Evolutionary conservation across 2,888 invertebrate species (phyloP), one percentile per base, ranked within the genome.

Genomic region (Drosophila aldrichi): DNA sequence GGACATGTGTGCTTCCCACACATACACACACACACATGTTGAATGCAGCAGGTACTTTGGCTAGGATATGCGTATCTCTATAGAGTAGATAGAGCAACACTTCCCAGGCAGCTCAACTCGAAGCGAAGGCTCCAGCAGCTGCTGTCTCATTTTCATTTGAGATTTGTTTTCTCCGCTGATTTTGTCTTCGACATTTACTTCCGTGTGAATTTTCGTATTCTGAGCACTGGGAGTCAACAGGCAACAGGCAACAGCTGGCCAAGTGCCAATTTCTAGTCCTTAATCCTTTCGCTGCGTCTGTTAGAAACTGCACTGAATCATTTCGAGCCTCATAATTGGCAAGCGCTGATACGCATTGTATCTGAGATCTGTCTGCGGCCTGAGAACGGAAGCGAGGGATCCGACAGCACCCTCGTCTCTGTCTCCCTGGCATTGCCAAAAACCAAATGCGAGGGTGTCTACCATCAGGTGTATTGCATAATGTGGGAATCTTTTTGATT

Each of bases 381-480:
- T 71, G 66, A 57, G 74, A 77, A 64, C 77, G 77, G 77, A 77
- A 77, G 61, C 63, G 29, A 58, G 22, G 65, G 36, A 57, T n/a
- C 48, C 36, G 41, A 34, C 18, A 46, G 59, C 77, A 77, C 76
- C 76, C 77, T 77, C 51, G 22, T 22, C 63, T 58, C n/a, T 22
- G 20, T 22, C 20, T 22, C 62, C 51, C 34, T 16, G 43, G 51
- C 32, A 38, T 40, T 76, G 66, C 48, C 66, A 60, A 61, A 71
- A 32, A 52, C 54, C 46, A 41, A 43, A 46, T 54, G 71, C 72
- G 81, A 81, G 80, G 82, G 77, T 70, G 77, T 70, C 64, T 70
- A 58, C 64, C 66, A 58, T 87, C 88, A 88, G 85, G 85, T 85
- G 85, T 49, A 81, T 88, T 85, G 85, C 85, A 81, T 87, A 88